A percentile compares a stretch with the other conserved stretches of the same genome.
phyloP scores from a whole-genome alignment of 2,113 vertebrate genomes.

The Ciconia boyciana region DNA sequence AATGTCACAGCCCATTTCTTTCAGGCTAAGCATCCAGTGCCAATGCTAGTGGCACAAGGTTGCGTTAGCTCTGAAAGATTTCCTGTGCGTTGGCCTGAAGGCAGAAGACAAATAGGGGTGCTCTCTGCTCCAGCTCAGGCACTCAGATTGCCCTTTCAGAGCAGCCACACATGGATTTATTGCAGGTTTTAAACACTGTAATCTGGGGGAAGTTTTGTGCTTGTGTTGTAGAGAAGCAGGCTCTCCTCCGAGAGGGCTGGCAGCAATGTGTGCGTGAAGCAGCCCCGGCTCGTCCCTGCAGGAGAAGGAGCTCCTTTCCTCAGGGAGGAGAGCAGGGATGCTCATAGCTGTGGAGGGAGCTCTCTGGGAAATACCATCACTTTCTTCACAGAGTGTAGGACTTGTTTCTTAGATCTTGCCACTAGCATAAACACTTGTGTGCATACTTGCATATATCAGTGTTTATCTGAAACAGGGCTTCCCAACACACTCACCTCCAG shows the following conservation, averaged over 20 bases:
- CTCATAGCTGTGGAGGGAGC: background rate
- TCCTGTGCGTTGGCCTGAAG: background rate
- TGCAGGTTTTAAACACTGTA: background rate
- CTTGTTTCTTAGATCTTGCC: background rate
- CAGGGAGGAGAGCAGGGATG: background rate
- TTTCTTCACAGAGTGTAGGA: background rate
- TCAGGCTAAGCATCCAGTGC: background rate
- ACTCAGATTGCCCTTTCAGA: background rate
- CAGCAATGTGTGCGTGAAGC: background rate
- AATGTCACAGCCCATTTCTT: conserved; percentile 24
- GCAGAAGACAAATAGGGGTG: background rate
- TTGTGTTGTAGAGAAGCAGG: background rate
- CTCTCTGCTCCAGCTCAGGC: background rate
- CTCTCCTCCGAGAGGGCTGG: background rate
- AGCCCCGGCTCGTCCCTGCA: rapidly evolving
- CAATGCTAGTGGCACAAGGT: background rate
- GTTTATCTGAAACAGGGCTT: background rate
- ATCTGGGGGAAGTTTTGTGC: background rate
- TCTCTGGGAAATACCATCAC: background rate
- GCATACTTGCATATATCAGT: background rate
- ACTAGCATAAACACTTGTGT: background rate
- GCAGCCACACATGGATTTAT: background rate
- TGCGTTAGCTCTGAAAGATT: background rate
- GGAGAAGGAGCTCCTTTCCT: background rate
- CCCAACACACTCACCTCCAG: background rate